Evolutionary conservation across 1,140 invertebrate genomes (phyloP), one percentile per base, ranked within the genome.

Genomic region (Drosophila rhopaloa): DNA sequence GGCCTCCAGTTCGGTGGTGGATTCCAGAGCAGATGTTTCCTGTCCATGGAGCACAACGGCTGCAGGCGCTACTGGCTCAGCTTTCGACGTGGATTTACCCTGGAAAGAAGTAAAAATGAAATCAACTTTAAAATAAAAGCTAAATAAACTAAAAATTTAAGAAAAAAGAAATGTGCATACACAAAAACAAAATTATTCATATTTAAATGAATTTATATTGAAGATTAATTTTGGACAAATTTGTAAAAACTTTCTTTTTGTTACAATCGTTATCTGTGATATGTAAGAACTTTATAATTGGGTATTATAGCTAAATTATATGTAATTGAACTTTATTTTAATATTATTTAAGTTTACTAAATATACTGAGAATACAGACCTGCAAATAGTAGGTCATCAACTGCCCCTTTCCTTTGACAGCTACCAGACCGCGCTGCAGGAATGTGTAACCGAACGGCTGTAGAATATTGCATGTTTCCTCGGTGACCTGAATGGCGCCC

Each of bases 391-490:
- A 98, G 0, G 98, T 99, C 95, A 98, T 96, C 11, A 99, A 94
- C 92, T 98, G 97, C 5, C 98, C 98, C 92, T 99, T 99, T 47
- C 98, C 98, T 92, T 99, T 99, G 5, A 99, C 97, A 5, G 96
- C 95, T 0, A 99, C 97, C 43, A 98, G 93, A 3, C 98, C 98
- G 1, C 98, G 94, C 85, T 98, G 97, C 91, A 97, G 97, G 92
- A 98, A 99, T 46, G 95, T 95, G 91, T 97, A 99, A 4, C 97
- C 97, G 91, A 98, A 98, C 43, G 95, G 94, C 86, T 97, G 94
- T 2, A 98, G 93, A 76, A 98, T 98, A 66, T 95, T 94, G 75
- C 96, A 96, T 0, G 97, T 98, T 91, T 98, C 98, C 92, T 98
- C 97, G 0, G 97, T 98, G 11, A 98, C 97, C 97, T 99, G 98